Percentiles rank a stretch among this genome's conserved stretches.
phyloP scores from a whole-genome alignment of 2,797 vertebrate species.

The Rhincodon typus region DNA sequence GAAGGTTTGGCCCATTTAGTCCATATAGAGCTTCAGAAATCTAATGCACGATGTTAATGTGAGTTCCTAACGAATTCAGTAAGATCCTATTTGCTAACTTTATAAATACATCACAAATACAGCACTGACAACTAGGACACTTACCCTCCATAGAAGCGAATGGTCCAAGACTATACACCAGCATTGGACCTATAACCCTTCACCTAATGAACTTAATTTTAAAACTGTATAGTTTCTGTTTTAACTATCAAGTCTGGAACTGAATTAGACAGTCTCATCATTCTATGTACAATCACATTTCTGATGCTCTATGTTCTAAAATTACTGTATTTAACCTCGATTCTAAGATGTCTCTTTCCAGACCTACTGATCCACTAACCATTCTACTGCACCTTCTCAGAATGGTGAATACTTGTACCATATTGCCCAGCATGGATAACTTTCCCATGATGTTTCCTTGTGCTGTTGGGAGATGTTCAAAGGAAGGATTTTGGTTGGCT shows the following conservation, averaged over 20 bases:
- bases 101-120: background rate
- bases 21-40: background rate
- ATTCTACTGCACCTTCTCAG: background rate
- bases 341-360: background rate
- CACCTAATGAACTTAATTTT: background rate
- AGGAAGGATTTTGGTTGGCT: background rate
- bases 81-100: background rate
- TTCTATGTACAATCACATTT: background rate
- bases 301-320: background rate
- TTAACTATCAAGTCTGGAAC: background rate
- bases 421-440: background rate
- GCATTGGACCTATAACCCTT: background rate
- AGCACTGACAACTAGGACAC: background rate
- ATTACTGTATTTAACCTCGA: background rate
- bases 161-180: background rate
- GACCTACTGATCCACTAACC: background rate
- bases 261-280: background rate
- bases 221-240: background rate
- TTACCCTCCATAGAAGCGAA: background rate
- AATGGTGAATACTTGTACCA: background rate
- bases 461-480: background rate
- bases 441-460: background rate
- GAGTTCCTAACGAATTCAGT: background rate
- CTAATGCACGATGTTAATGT: background rate
- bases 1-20: background rate